Evolutionary conservation across 2,113 vertebrate species (phyloP).

Genomic region (Murina feae): DNA sequence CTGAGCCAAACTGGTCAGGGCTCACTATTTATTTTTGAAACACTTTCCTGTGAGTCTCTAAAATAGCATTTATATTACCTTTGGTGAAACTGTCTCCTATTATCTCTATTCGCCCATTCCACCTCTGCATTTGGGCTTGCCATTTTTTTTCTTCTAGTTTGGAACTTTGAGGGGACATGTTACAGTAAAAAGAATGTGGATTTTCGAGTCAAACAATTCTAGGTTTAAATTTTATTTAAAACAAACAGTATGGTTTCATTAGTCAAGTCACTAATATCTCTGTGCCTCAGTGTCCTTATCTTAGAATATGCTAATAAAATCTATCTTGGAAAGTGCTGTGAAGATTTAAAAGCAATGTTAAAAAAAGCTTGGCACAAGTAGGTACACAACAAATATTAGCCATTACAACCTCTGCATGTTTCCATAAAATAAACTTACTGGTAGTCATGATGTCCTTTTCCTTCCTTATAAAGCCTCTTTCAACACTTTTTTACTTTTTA

Average conservation of each 20-base stretch:
- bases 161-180: not conserved
- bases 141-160: not conserved
- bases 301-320: not conserved
- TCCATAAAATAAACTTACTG: not conserved
- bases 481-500: not conserved
- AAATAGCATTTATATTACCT: not conserved
- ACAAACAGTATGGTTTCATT: not conserved
- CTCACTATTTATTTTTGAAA: not conserved
- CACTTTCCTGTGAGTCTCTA: not conserved
- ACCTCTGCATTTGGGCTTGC: not conserved
- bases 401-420: not conserved
- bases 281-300: not conserved
- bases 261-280: not conserved
- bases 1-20: too few species aligned
- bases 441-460: not conserved
- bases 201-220: not conserved
- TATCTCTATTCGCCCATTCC: not conserved
- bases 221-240: slow-evolving; percentile 5
- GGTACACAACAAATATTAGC: not conserved
- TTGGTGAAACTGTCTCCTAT: not conserved
- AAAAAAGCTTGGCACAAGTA: not conserved
- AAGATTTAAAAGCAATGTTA: not conserved
- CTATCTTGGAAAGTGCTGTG: too few species aligned
- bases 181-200: not conserved
- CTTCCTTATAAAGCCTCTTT: not conserved